A percentile compares a stretch with the other conserved stretches of the same genome.
Evolutionary conservation across 2,797 vertebrate genomes (phyloP).

Genomic region (Danio choprae): DNA sequence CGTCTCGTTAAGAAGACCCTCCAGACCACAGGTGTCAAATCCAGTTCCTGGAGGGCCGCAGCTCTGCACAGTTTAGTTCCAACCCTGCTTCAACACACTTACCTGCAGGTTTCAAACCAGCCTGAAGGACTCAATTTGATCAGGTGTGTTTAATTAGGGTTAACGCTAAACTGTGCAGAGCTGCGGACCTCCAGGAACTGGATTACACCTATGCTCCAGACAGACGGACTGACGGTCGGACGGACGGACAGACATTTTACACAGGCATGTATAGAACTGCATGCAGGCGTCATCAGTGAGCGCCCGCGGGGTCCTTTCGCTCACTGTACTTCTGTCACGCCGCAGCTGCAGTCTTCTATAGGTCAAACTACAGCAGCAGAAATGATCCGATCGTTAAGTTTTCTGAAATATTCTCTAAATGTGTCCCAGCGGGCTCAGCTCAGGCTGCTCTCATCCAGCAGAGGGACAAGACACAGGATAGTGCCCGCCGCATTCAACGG

Average conservation of each 20-base stretch:
- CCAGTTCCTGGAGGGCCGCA: too few relatives aligned
- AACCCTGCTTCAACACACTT: too few relatives aligned
- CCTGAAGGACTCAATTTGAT: too few relatives aligned
- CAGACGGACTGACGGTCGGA: too few relatives aligned
- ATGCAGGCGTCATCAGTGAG: slow-evolving; percentile 64
- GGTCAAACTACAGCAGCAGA: slow-evolving; percentile 23
- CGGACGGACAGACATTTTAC: not conserved
- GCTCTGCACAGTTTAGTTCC: too few relatives aligned
- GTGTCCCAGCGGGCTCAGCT: slow-evolving; percentile 50
- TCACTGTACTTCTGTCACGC: not conserved
- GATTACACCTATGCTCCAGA: too few relatives aligned
- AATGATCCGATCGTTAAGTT: slow-evolving; percentile 76
- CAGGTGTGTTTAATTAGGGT: too few relatives aligned
- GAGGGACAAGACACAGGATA: slow-evolving; percentile 54
- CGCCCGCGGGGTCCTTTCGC: slow-evolving; percentile 37
- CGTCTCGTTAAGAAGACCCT: too few relatives aligned
- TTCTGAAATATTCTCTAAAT: slow-evolving; percentile 68
- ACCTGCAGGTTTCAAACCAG: too few relatives aligned
- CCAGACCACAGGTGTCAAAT: too few relatives aligned
- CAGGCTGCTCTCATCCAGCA: slow-evolving; percentile 49
- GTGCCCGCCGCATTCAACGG: slow-evolving; percentile 45
- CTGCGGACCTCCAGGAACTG: too few relatives aligned
- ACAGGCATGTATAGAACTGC: not conserved
- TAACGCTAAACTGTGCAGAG: too few relatives aligned
- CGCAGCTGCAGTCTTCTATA: slow-evolving; percentile 17